A percentile compares a stretch with the other conserved stretches of the same genome.
These are phyloP conservation scores for Cephus nigrinus DNA, from an alignment of 2,888 invertebrate species.

Conservation along the genomic window DNA sequence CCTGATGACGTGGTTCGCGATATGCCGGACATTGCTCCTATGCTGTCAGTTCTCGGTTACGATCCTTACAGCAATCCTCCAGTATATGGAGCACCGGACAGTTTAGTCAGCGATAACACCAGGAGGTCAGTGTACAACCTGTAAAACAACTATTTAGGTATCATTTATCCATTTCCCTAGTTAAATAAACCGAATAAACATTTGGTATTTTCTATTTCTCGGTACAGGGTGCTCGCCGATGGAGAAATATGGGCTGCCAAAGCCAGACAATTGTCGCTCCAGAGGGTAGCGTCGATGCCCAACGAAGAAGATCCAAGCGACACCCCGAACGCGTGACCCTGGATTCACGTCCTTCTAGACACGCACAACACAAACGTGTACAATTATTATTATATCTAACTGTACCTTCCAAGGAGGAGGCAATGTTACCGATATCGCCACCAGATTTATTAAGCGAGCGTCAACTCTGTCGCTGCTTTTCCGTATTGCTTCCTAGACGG, in stretches of 20 bases:
- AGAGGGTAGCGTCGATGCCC: conserved; percentile 38
- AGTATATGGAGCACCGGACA: conserved; percentile 88
- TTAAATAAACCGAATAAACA: neutral
- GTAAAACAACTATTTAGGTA: neutral
- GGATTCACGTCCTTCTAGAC: conserved; percentile 42
- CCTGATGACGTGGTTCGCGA: conserved; percentile 92
- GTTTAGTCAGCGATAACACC: conserved; percentile 78
- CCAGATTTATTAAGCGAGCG: neutral
- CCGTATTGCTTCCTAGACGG: neutral
- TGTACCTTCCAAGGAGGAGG: neutral
- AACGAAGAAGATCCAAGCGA: conserved; percentile 52
- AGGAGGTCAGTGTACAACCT: conserved; percentile 48
- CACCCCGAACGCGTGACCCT: conserved; percentile 55
- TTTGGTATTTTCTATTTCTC: neutral
- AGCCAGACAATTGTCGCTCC: conserved; percentile 52
- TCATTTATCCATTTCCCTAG: neutral
- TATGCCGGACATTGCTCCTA: conserved; percentile 94
- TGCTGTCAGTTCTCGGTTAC: conserved; percentile 92
- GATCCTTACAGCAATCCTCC: conserved; percentile 98
- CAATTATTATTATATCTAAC: conserved; percentile 31
- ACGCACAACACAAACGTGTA: conserved; percentile 47
- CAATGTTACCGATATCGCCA: neutral
- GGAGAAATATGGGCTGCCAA: conserved; percentile 58
- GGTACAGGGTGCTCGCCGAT: conserved; percentile 55
- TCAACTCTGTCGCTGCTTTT: neutral